Percentiles rank a stretch among this genome's conserved stretches.
These are phyloP conservation scores for Liolophura sinensis DNA, from an alignment of 1,140 invertebrate genomes.

Conservation along the genomic window DNA sequence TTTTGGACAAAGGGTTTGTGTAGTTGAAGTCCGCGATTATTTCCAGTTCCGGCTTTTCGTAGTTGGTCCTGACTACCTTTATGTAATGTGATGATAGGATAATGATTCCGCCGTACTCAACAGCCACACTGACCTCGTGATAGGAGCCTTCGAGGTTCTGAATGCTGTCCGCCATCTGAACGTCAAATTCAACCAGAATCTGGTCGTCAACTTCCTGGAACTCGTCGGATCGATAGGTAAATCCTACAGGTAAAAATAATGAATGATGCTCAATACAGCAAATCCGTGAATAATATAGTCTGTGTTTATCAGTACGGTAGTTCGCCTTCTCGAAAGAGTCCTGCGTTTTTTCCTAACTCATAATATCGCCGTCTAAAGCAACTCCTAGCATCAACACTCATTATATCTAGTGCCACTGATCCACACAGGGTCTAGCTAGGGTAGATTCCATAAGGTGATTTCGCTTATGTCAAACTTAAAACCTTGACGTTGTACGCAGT, in stretches of 20 bases:
- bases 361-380: too few relatives aligned
- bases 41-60: slow-evolving; percentile 26
- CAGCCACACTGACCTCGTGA: slow-evolving; percentile 28
- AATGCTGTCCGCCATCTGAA: slow-evolving; percentile 36
- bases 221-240: slow-evolving; percentile 20
- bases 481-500: too few relatives aligned
- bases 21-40: slow-evolving; percentile 22
- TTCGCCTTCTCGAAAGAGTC: too few relatives aligned
- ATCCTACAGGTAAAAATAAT: slow-evolving; percentile 20
- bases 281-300: neutral
- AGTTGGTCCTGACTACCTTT: slow-evolving; percentile 14
- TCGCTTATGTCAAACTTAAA: too few relatives aligned
- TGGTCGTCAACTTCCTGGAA: slow-evolving; percentile 29
- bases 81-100: slow-evolving; percentile 26
- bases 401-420: too few relatives aligned
- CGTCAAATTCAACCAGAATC: slow-evolving; percentile 28
- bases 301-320: too few relatives aligned
- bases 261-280: slow-evolving; percentile 3
- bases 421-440: too few relatives aligned
- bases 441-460: too few relatives aligned
- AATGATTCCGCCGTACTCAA: slow-evolving; percentile 25
- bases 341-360: too few relatives aligned
- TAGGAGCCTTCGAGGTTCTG: slow-evolving; percentile 11
- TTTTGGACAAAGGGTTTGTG: neutral
- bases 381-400: too few relatives aligned